Conservation (phyloP, 2,113 vertebrate species). For the Centropus unirufus region DNA sequence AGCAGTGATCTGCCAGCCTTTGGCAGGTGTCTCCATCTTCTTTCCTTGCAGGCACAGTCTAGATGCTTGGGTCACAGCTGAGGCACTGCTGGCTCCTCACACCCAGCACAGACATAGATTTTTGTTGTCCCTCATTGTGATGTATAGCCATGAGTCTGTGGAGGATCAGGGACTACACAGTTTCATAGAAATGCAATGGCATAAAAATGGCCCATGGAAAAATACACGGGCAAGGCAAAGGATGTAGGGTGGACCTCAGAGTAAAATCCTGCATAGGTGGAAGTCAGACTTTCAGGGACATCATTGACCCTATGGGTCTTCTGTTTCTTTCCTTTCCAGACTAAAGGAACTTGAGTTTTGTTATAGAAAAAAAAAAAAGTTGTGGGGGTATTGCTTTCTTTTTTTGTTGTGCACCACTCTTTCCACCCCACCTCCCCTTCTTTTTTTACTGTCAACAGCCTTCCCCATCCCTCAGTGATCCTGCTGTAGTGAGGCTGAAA, state of each 20-base stretch:
- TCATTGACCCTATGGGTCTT: neutral
- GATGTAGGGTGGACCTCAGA: neutral
- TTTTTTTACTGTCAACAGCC: neutral
- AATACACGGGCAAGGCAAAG: neutral
- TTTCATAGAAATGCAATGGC: neutral
- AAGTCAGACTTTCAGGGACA: neutral
- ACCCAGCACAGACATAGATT: neutral
- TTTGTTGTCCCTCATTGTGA: neutral
- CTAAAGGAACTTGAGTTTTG: neutral
- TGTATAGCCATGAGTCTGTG: neutral
- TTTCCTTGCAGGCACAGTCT: neutral
- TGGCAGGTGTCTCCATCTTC: rapidly evolving
- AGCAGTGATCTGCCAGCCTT: rapidly evolving
- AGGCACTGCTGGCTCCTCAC: neutral
- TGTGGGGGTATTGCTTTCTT: neutral
- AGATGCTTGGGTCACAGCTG: neutral
- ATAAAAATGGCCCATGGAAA: neutral
- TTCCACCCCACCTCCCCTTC: no score
- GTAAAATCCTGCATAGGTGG: neutral
- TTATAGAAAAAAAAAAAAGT: neutral
- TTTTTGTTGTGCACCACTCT: neutral
- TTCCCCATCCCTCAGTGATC: neutral
- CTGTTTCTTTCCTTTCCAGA: neutral
- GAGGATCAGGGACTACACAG: no score
- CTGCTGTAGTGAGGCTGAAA: neutral